These are phyloP conservation scores for Cyaniris semiargus DNA, from an alignment of 2,888 invertebrate species.

Conservation along the genomic window DNA sequence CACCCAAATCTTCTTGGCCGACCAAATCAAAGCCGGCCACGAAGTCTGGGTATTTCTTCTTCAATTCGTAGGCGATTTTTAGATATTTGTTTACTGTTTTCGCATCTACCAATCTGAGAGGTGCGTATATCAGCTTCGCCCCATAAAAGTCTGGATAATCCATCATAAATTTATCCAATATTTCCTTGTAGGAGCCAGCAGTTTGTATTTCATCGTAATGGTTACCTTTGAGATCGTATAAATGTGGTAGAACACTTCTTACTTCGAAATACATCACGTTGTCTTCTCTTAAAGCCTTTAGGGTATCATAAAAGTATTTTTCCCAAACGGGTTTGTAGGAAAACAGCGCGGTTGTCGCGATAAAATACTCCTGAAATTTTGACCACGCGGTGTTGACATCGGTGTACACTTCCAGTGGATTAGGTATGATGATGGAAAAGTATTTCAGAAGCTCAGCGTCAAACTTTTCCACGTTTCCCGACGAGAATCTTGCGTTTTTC, in stretches of 20 bases:
- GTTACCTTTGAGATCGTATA: constrained; percentile 85
- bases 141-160: constrained; percentile 85
- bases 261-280: constrained; percentile 86
- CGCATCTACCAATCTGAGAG: constrained; percentile 70
- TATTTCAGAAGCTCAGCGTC: constrained; percentile 75
- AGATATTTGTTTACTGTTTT: constrained; percentile 72
- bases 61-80: constrained; percentile 62
- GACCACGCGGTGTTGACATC: constrained; percentile 82
- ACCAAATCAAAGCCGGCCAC: constrained; percentile 91
- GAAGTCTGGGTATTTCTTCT: constrained; percentile 81
- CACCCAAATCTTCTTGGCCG: constrained; percentile 88
- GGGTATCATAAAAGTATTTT: constrained; percentile 83
- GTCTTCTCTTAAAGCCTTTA: constrained; percentile 83
- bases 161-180: constrained; percentile 77
- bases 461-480: constrained; percentile 72
- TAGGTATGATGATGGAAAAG: constrained; percentile 78
- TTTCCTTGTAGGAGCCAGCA: constrained; percentile 77
- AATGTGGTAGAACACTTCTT: constrained; percentile 80
- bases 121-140: constrained; percentile 85
- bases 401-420: constrained; percentile 67
- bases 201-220: constrained; percentile 75
- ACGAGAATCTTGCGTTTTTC: constrained; percentile 68
- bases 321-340: constrained; percentile 84
- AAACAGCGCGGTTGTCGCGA: constrained; percentile 72
- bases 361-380: constrained; percentile 80